Conservation (phyloP, 2,797 vertebrate genomes). For the Microctenopoma stevenorrisi region DNA sequence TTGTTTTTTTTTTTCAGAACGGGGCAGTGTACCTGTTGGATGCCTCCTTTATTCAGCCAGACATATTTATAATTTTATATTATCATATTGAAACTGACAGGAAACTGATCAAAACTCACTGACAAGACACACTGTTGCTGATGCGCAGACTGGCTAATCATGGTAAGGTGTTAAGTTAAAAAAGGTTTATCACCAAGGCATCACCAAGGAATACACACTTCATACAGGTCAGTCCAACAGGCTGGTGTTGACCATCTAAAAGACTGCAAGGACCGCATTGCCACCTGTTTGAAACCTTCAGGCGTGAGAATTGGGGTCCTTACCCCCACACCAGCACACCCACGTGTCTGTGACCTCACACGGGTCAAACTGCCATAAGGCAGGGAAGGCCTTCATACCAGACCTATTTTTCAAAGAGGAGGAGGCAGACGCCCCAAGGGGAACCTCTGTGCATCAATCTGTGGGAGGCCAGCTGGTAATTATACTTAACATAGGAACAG, state of each 20-base stretch:
- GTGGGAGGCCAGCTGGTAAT: constrained; percentile 78
- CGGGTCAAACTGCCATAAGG: constrained; percentile 69
- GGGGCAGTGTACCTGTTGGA: not conserved
- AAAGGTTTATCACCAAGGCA: constrained; percentile 18
- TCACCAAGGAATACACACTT: constrained; percentile 1
- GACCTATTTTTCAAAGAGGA: constrained; percentile 67
- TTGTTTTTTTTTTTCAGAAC: not conserved
- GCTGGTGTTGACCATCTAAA: constrained; percentile 45
- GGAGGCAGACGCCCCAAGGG: constrained; percentile 61
- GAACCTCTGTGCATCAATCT: constrained; percentile 65
- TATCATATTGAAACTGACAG: not conserved
- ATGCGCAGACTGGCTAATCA: constrained; percentile 9
- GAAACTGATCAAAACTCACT: not conserved
- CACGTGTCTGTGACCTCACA: constrained; percentile 59
- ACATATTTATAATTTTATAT: not conserved
- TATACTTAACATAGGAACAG: constrained; percentile 68
- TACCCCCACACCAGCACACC: constrained; percentile 2
- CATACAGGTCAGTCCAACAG: constrained; percentile 51
- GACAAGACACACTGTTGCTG: constrained; percentile 8
- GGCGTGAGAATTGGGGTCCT: constrained; percentile 46
- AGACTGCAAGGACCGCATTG: constrained; percentile 64
- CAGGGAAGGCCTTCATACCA: constrained; percentile 69
- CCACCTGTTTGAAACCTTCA: constrained; percentile 73
- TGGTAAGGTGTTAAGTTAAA: constrained; percentile 11
- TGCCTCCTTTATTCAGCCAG: not conserved